phyloP scores from a whole-genome alignment of 2,797 vertebrate species.

The Pterois miles region DNA sequence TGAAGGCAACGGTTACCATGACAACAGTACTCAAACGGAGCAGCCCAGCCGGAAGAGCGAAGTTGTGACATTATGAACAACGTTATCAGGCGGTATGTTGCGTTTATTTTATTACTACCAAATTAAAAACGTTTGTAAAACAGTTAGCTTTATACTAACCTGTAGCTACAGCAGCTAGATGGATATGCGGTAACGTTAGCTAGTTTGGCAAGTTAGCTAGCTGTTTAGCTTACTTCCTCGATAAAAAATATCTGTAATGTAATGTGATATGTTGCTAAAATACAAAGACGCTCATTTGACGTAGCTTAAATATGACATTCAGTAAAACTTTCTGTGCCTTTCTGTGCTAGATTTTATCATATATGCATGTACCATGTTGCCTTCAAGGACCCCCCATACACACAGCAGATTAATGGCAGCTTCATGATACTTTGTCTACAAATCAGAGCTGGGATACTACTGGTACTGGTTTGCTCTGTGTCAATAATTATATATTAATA shows the following conservation, averaged over 20 bases:
- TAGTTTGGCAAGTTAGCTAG: neutral
- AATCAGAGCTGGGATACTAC: neutral
- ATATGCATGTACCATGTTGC: neutral
- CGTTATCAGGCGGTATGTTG: neutral
- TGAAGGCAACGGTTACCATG: constrained; percentile 62
- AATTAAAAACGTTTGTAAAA: neutral
- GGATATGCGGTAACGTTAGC: too few species aligned
- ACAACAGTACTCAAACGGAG: constrained; percentile 55
- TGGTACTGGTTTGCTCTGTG: neutral
- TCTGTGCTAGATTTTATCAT: neutral
- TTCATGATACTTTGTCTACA: neutral
- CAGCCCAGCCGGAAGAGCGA: fast-evolving
- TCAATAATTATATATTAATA: neutral
- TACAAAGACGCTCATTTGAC: neutral
- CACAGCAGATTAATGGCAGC: neutral
- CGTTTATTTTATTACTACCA: neutral
- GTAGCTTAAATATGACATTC: neutral
- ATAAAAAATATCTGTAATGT: neutral
- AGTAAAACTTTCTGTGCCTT: neutral
- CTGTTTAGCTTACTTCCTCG: neutral
- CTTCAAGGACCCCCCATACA: neutral
- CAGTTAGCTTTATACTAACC: neutral
- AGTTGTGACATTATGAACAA: neutral
- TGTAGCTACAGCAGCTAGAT: neutral
- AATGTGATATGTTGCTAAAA: neutral